Evolutionary conservation across 2,113 vertebrate species (phyloP), one percentile per base, ranked within the genome.

Genomic region (Andinoacara biseriatus): DNA sequence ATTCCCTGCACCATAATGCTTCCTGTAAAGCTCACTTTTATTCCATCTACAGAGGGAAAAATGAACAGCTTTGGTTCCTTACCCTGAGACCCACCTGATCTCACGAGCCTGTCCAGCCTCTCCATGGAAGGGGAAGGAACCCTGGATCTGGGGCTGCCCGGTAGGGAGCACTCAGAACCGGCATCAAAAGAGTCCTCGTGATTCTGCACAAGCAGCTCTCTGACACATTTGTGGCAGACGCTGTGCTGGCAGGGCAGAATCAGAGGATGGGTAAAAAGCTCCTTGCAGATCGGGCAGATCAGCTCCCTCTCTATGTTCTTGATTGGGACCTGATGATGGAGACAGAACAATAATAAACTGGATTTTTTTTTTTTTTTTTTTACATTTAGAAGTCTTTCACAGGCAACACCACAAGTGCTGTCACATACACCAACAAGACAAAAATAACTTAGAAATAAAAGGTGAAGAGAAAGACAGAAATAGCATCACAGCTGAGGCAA

Each of bases 201-300:
- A 49, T 96, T 96, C 43, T 97, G 94, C 86, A 97, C 92, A n/a
- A 98, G 96, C 90, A 98, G 96, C 90, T 99, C 98, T 85, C 97
- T 95, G 46, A 99, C 96, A 79, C 98, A 99, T 87, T 98, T 98
- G 94, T 99, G 98, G 91, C 98, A 99, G 87, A 99, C 77, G 79
- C 96, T 99, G 90, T 99, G 98, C 92, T 99, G 98, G 90, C 98
- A 99, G 24, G 98, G 98, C 75, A 99, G 96, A 94, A 99, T 98
- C 86, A 99, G 84, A 0, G 98, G 98, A 80, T 99, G 97, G 15
- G 97, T 98, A 90, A 99, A 99, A 76, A 99, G 94, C 77, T 99
- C 98, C 91, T 99, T 97, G 91, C 98, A 99, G 58, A 97, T 96
- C 3, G 98, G 98, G 91, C 98, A 99, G 91, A 99, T 96, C 83